These are phyloP conservation scores for Danionella dracula DNA, from an alignment of 2,797 vertebrate species.

Conservation along the genomic window DNA sequence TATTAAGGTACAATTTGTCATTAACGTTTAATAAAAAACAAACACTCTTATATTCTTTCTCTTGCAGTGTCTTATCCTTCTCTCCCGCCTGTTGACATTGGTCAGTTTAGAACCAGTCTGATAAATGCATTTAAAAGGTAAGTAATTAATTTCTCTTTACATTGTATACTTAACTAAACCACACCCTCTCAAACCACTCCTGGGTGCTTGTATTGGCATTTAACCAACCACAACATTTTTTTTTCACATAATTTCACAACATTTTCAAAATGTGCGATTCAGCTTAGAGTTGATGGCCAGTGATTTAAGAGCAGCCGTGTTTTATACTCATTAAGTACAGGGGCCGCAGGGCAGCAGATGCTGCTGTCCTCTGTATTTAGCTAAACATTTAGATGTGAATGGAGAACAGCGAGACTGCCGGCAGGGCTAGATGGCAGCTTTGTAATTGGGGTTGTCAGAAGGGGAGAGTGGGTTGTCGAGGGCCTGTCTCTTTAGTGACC, in stretches of 20 bases:
- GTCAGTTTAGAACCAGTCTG: constrained; percentile 65
- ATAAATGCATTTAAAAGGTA: constrained; percentile 78
- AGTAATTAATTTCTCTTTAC: too few species aligned
- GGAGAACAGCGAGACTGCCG: constrained; percentile 41
- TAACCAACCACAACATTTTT: background rate
- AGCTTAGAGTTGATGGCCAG: constrained; percentile 1
- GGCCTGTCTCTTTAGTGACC: constrained; percentile 54
- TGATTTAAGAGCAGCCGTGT: constrained; percentile 11
- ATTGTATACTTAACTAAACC: too few species aligned
- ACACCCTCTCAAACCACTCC: background rate
- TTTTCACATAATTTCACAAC: background rate
- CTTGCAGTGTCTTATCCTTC: constrained; percentile 77
- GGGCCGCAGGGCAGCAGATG: constrained; percentile 17
- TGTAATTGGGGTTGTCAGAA: constrained; percentile 72
- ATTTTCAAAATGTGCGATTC: constrained; percentile 6
- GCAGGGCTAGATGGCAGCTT: constrained; percentile 61
- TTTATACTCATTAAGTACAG: background rate
- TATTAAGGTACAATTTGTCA: too few species aligned
- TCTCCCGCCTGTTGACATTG: constrained; percentile 56
- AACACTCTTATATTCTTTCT: background rate
- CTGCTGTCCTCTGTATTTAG: constrained; percentile 25
- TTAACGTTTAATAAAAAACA: background rate
- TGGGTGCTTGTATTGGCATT: background rate
- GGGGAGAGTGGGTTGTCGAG: constrained; percentile 31
- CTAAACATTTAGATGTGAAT: constrained; percentile 35